A percentile compares a stretch with the other conserved stretches of the same genome.
These are phyloP conservation scores for Stomorhina lunata DNA, from an alignment of 2,888 invertebrate genomes.

Conservation along the genomic window DNA sequence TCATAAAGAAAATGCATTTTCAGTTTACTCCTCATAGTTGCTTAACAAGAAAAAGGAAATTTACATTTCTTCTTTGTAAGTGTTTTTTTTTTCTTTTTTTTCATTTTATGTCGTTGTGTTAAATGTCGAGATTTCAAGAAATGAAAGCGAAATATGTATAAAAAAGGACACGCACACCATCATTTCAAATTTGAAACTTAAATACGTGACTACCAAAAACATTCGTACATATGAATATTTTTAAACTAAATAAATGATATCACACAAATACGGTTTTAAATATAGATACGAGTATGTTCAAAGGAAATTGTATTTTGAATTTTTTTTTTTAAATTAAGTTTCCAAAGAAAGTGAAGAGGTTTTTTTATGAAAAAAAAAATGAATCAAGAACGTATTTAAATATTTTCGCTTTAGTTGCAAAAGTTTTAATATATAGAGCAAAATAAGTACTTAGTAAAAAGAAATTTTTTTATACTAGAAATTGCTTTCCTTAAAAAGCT, in stretches of 20 bases:
- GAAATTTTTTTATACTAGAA: too few species aligned
- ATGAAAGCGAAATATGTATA: slow-evolving; percentile 20
- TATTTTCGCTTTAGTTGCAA: too few species aligned
- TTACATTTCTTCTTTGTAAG: slow-evolving; percentile 29
- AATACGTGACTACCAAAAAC: slow-evolving; percentile 54
- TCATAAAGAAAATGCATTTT: slow-evolving; percentile 62
- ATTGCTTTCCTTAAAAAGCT: too few species aligned
- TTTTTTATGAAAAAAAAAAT: too few species aligned
- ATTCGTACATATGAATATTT: background rate
- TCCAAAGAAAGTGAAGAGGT: background rate
- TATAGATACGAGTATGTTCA: too few species aligned
- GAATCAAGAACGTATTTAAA: too few species aligned
- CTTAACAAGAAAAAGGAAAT: slow-evolving; percentile 21
- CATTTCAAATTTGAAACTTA: slow-evolving; percentile 55
- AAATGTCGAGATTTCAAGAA: slow-evolving; percentile 44
- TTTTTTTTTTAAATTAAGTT: slow-evolving; percentile 9
- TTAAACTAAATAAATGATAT: slow-evolving; percentile 38
- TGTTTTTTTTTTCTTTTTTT: background rate
- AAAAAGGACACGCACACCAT: slow-evolving; percentile 51
- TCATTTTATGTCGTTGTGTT: slow-evolving; percentile 12
- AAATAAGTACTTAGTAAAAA: too few species aligned
- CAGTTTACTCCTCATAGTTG: background rate
- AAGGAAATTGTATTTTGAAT: slow-evolving; percentile 9
- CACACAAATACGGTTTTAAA: slow-evolving; percentile 5
- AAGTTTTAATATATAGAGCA: too few species aligned